Evolutionary conservation across 2,113 vertebrate species (phyloP).

Genomic region (Xenopus laevis): DNA sequence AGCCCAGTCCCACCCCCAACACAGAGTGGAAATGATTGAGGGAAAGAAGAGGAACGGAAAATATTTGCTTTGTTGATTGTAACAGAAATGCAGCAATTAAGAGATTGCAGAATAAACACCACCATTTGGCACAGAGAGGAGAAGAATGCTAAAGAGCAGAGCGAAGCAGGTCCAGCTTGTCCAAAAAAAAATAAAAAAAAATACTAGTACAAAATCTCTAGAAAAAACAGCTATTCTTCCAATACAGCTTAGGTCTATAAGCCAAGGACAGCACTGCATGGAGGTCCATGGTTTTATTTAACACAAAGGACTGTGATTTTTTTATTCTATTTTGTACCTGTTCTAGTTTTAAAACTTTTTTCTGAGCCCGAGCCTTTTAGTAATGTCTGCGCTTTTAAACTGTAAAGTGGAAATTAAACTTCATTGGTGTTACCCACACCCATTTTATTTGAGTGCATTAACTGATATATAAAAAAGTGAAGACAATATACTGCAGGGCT

Average conservation of each 20-base stretch:
- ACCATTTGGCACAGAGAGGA: not conserved
- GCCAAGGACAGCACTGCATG: too few relatives aligned
- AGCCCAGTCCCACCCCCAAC: constrained; percentile 18
- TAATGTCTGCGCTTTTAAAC: too few relatives aligned
- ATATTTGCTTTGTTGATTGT: not conserved
- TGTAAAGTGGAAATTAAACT: too few relatives aligned
- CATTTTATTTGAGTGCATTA: too few relatives aligned
- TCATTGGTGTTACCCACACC: too few relatives aligned
- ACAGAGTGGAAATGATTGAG: constrained; percentile 14
- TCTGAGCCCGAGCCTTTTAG: too few relatives aligned
- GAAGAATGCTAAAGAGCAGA: constrained; percentile 6
- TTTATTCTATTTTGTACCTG: too few relatives aligned
- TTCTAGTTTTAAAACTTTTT: too few relatives aligned
- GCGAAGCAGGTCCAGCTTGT: constrained; percentile 22
- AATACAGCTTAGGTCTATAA: not conserved
- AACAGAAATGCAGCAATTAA: constrained; percentile 20
- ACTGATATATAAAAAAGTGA: too few relatives aligned
- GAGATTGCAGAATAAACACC: constrained; percentile 14
- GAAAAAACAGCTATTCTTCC: not conserved
- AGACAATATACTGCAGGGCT: too few relatives aligned
- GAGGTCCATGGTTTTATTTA: too few relatives aligned
- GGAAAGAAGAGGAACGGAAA: not conserved
- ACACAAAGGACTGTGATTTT: too few relatives aligned
- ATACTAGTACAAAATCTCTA: not conserved
- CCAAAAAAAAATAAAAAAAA: not conserved